These are phyloP conservation scores for Gadopsis marmoratus DNA, from an alignment of 2,797 vertebrate genomes.

Conservation along the genomic window DNA sequence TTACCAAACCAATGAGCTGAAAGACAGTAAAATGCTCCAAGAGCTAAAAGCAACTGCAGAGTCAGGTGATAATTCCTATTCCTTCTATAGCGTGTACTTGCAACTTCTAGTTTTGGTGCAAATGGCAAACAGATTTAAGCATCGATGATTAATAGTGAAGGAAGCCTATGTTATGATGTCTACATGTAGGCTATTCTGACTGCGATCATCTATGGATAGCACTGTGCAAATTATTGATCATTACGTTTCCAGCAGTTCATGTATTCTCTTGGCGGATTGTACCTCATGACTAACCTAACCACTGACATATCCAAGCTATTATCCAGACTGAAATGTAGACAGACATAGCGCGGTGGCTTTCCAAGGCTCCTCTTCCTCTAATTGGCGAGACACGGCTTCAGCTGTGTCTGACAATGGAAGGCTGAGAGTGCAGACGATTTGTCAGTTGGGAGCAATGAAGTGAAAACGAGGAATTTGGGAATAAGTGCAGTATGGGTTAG, in stretches of 20 bases:
- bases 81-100: neutral
- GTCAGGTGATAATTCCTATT: neutral
- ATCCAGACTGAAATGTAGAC: constrained; percentile 52
- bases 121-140: constrained; percentile 13
- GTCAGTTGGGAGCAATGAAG: constrained; percentile 75
- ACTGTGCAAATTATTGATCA: constrained; percentile 62
- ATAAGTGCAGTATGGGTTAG: constrained; percentile 54
- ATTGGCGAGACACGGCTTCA: constrained; percentile 68
- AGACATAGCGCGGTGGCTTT: constrained; percentile 54
- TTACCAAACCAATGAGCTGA: neutral
- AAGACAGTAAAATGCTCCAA: neutral
- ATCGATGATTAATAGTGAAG: constrained; percentile 18
- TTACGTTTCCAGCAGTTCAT: constrained; percentile 43
- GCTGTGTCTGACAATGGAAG: constrained; percentile 66
- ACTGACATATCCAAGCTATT: constrained; percentile 55
- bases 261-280: constrained; percentile 40
- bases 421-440: constrained; percentile 67
- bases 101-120: neutral
- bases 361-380: constrained; percentile 61
- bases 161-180: neutral
- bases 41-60: neutral
- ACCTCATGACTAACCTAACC: constrained; percentile 52
- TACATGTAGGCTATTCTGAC: constrained; percentile 9
- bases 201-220: constrained; percentile 31
- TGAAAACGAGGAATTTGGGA: constrained; percentile 73